Conservation (phyloP, 2,113 vertebrate species). For the Dolichallabes microphthalmus region DNA sequence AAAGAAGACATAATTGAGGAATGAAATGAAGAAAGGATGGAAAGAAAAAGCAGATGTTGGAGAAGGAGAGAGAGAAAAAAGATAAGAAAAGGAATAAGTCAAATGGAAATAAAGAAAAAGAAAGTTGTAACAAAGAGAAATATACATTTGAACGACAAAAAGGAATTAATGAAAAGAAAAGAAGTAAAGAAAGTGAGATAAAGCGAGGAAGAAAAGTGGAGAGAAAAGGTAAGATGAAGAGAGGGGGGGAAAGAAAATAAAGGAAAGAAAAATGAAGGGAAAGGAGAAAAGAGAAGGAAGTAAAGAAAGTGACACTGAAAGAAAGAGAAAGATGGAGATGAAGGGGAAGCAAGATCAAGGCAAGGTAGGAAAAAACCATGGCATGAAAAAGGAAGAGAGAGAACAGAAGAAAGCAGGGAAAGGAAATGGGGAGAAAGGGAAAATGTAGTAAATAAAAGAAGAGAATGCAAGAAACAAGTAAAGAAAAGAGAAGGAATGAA, state of each 20-base stretch:
- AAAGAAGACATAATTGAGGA: too few relatives aligned
- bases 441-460: background rate
- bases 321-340: background rate
- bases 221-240: too few relatives aligned
- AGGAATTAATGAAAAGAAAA: background rate
- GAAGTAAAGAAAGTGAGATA: background rate
- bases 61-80: background rate
- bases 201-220: too few relatives aligned
- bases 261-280: too few relatives aligned
- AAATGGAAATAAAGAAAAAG: background rate
- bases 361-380: background rate
- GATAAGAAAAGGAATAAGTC: background rate
- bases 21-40: too few relatives aligned
- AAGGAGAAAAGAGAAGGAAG: background rate
- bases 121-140: too few relatives aligned
- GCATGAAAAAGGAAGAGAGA: background rate
- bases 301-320: background rate
- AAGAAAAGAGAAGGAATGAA: background rate
- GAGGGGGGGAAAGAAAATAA: too few relatives aligned
- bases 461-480: background rate
- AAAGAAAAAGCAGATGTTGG: too few relatives aligned
- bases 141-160: background rate
- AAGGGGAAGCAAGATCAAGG: too few relatives aligned
- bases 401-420: background rate
- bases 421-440: background rate